Base-by-base conservation (phyloP, 2,113 vertebrate species). In the Muntiacus reevesi region DNA sequence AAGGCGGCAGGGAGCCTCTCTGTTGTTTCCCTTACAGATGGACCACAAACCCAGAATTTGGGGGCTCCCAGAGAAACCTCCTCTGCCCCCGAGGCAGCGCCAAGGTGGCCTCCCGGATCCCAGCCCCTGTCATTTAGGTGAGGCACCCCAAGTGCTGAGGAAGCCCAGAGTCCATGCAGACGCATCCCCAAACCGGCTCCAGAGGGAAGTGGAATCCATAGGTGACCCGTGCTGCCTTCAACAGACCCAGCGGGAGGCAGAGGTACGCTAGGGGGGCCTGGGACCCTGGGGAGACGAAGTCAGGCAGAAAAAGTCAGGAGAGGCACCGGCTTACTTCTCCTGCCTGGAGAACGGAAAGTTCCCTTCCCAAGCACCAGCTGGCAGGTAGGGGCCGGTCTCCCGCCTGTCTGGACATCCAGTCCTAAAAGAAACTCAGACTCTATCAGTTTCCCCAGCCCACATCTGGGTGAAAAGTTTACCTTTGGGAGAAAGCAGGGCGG, bases 381-480 rank as follows among this genome's bases (percentile, higher is more conserved):
- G 95, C 92, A 94, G 90, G 94, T 78, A 95, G 83, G 9, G 91
- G 86, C 67, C 91, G 52, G 67, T 93, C 82, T 96, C 76, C 60
- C 93, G 97, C 64, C 95, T 84, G 78, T 62, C 71, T 71, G 88
- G 93, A 94, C 78, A 91, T 78, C 64, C 40, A 91, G 71, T 55
- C 47, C 93, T 94, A 62, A 95, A 88, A 91, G 45, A 67, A 95
- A 52, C 54, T 71, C 86, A 85, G 45, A 88, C 52, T 59, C 82
- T 85, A 93, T 94, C 89, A 83, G 71, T 55, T 52, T 93, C 17
- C 59, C 67, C 25, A 79, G 57, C 6, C 85, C 52, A 91, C 10
- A 11, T 30, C 57, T 54, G 64, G 28, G 85, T 57, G 88, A 96
- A 96, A 98, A 97, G 94, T 97, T 95, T 97, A 95, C 86, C 90